Evolutionary conservation across 1,140 invertebrate species (phyloP), one percentile per base, ranked within the genome.

Genomic region (Caenorhabditis briggsae): DNA sequence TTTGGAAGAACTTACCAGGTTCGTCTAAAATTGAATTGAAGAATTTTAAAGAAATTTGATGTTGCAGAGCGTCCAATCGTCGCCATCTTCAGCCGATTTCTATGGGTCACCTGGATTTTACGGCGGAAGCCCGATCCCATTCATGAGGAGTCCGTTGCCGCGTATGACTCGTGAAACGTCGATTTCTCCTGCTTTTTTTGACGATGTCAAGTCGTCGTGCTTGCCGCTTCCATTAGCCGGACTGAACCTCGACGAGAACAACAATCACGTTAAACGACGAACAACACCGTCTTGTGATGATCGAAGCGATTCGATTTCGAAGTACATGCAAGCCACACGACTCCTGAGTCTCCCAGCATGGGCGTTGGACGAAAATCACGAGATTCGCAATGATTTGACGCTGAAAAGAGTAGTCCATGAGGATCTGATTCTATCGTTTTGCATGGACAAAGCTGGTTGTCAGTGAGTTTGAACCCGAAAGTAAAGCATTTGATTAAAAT

Each of bases 361-460:
- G 64, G 64, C 64, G 16, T n/a, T 70, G 14, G 64, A 70, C 18
- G 64, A 70, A 41, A 70, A 70, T 70, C 41, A 14, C 11, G 64
- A 70, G 43, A 70, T 70, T 46, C 64, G 64, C 0, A 5, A 5
- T 5, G 64, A 70, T 46, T 20, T 70, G 14, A 46, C 41, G 16
- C 41, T 70, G 43, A 70, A 46, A 25, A 70, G n/a, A 25, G 64
- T 70, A 5, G 64, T 70, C 43, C 41, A 70, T 25, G 64, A 70
- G 16, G 64, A 41, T 16, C 16, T 70, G 64, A 41, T 70, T 23
- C 14, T 70, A 16, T 14, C 82, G 59, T 87, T 87, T 33, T 84
- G 82, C 5, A 61, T 59, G 41, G 86, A 87, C 33, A 87, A 87
- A 82, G 25, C 56, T 55, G 86, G 86, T 14, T 87, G 86, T 82